Percentiles rank a stretch among this genome's conserved stretches.
phyloP scores from a whole-genome alignment of 2,113 vertebrate genomes.

The Tyto alba region DNA sequence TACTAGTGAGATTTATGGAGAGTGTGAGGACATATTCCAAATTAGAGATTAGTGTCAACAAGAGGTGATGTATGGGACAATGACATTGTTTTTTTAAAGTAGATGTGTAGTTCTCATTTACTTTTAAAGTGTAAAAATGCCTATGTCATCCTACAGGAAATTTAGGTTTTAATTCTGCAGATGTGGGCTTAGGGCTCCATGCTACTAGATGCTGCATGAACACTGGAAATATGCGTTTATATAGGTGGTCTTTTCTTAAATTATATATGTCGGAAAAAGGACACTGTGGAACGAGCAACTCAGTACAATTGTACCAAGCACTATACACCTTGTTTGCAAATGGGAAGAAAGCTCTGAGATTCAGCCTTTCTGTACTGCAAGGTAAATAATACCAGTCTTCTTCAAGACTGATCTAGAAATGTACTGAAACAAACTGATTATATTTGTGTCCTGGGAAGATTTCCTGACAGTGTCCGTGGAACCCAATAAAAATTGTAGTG shows the following conservation, averaged over 20 bases:
- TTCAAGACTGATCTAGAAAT: background rate
- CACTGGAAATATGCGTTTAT: background rate
- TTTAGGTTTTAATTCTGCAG: background rate
- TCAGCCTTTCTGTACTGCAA: background rate
- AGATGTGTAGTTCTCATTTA: background rate
- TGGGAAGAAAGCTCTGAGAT: background rate
- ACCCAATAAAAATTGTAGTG: background rate
- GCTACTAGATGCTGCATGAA: background rate
- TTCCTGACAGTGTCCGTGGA: background rate
- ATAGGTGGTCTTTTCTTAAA: background rate
- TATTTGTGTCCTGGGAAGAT: background rate
- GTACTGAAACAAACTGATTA: background rate
- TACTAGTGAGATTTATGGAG: background rate
- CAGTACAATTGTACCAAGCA: background rate
- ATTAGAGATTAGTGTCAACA: background rate
- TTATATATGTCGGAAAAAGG: background rate
- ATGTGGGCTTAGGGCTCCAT: background rate
- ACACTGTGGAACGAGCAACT: background rate
- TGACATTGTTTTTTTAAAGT: background rate
- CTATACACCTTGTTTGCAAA: background rate
- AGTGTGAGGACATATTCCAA: background rate
- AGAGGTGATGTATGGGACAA: background rate
- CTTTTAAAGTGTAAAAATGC: background rate
- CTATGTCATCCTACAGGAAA: background rate
- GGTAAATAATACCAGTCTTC: background rate